Conservation (phyloP, 2,888 invertebrate genomes). For the Heteropelma amictum region DNA sequence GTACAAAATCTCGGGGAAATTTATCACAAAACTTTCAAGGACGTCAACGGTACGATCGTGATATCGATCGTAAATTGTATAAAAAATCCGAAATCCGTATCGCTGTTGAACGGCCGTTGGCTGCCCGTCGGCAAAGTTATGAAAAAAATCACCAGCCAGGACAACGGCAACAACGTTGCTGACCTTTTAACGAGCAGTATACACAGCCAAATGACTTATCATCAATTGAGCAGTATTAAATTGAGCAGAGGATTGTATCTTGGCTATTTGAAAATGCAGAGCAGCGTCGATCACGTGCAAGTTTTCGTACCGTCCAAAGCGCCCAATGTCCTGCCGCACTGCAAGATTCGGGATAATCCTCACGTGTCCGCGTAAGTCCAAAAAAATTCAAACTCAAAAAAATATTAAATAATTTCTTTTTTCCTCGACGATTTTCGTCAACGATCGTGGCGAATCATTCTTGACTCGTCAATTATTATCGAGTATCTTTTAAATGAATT, state of each 20-base stretch:
- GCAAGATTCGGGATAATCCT: slow-evolving; percentile 94
- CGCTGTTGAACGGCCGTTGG: slow-evolving; percentile 96
- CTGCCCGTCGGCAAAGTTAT: slow-evolving; percentile 91
- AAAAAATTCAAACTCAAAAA: too few species aligned
- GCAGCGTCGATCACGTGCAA: slow-evolving; percentile 95
- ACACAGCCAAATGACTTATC: slow-evolving; percentile 87
- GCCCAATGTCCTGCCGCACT: slow-evolving; percentile 97
- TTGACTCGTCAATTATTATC: too few species aligned
- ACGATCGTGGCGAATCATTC: too few species aligned
- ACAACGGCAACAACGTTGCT: slow-evolving; percentile 87
- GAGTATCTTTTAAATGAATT: too few species aligned
- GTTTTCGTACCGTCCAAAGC: slow-evolving; percentile 94
- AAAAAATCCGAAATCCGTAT: slow-evolving; percentile 90
- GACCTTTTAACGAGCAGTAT: slow-evolving; percentile 93
- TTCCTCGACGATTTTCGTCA: too few species aligned
- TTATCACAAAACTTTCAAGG: slow-evolving; percentile 93
- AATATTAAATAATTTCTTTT: too few species aligned
- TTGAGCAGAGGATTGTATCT: slow-evolving; percentile 94
- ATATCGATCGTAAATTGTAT: slow-evolving; percentile 91
- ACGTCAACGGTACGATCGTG: slow-evolving; percentile 93
- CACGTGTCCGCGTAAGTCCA: slow-evolving; percentile 96
- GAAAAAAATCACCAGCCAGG: slow-evolving; percentile 86
- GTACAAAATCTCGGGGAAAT: slow-evolving; percentile 96
- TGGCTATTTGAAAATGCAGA: slow-evolving; percentile 97
- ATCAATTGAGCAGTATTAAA: slow-evolving; percentile 90